Evolutionary conservation across 1,140 invertebrate genomes (phyloP), one percentile per base, ranked within the genome.

Genomic region (Zaprionus ghesquierei): DNA sequence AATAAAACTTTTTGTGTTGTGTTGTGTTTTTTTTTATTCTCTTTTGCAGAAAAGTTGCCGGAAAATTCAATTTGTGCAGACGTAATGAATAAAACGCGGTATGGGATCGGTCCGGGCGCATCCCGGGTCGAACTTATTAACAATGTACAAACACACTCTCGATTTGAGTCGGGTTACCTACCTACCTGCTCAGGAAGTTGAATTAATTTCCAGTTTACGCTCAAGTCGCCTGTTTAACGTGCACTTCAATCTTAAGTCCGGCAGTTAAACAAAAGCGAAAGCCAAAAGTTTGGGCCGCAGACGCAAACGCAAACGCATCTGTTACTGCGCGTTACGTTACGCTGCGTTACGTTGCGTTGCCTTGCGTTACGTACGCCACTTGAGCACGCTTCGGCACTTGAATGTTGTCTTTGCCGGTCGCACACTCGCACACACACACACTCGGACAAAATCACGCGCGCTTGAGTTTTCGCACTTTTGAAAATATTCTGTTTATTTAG

Each of bases 311-410:
- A 79, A 69, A 74, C 58, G 31, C 38, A 31, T 22, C 25, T 22
- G 18, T 8, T 41, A 41, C 9, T n/a, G 15, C 6, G 6, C 6
- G n/a, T 41, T n/a, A 41, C 44, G 44, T 49, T 49, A 41, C 25
- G 33, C n/a, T 29, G 18, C 20, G 38, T 23, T 1, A 51, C 35
- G n/a, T 23, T 64, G 13, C 55, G 35, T n/a, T 41, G 27, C 35
- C 22, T 44, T 44, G 22, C 66, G 68, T 75, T 72, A 63, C 66
- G 53, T 68, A 69, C 35, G 56, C 50, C 76, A 77, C 82, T 87
- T 65, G 76, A 79, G 79, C 82, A 87, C 82, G 84, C 74, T 89
- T 50, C 69, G 72, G 65, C 65, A 89, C 82, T 87, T 89, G 69
- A 59, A 29, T 65, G 54, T 44, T 54, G 62, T 69, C 54, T 69